A percentile compares a stretch with the other conserved stretches of the same genome.
Conservation (phyloP, 2,888 invertebrate genomes). For the Orthosia gothica region DNA sequence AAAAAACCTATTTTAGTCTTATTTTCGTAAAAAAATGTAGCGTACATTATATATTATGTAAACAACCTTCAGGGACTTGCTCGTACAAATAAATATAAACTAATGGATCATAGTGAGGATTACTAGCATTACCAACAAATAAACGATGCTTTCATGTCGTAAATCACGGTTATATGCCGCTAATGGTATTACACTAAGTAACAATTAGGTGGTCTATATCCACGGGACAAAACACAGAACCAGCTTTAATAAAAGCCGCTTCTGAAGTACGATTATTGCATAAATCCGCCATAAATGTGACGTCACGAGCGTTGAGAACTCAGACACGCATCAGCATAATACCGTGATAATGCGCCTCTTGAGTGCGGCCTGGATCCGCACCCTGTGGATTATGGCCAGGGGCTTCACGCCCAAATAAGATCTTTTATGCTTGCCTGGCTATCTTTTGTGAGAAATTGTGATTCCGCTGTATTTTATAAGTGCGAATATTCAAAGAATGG, state of each 20-base stretch:
- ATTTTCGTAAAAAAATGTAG: too few species aligned
- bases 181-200: constrained; percentile 8
- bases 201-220: constrained; percentile 27
- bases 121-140: constrained; percentile 27
- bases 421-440: constrained; percentile 79
- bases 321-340: constrained; percentile 89
- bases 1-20: not conserved
- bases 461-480: constrained; percentile 68
- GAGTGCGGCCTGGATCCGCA: constrained; percentile 83
- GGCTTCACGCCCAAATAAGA: constrained; percentile 83
- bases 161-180: constrained; percentile 23
- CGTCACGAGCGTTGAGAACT: constrained; percentile 77
- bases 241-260: constrained; percentile 63
- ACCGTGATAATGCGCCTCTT: constrained; percentile 87
- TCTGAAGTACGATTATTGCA: constrained; percentile 60
- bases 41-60: constrained; percentile 4
- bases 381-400: constrained; percentile 87
- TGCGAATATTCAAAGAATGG: constrained; percentile 59
- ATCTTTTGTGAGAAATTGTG: constrained; percentile 78
- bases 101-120: constrained; percentile 35
- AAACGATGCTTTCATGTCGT: constrained; percentile 15
- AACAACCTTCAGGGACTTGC: constrained; percentile 15
- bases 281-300: constrained; percentile 77
- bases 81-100: constrained; percentile 26
- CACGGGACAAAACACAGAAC: constrained; percentile 39